These are phyloP conservation scores for Halcyon chelicuti DNA, from an alignment of 2,797 vertebrate genomes.

Conservation along the genomic window DNA sequence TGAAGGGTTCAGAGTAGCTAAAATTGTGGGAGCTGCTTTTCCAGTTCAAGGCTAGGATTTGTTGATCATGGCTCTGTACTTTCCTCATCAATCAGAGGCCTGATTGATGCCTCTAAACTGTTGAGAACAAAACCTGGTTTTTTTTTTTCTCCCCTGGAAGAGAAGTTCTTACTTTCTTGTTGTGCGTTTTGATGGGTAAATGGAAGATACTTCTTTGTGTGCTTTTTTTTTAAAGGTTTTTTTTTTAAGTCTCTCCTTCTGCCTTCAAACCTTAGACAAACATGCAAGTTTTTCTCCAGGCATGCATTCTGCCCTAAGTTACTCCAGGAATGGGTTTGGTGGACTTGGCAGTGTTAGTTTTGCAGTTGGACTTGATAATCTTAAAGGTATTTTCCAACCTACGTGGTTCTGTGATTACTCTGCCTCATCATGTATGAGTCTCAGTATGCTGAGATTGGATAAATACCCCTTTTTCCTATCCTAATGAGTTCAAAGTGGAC, in stretches of 20 bases:
- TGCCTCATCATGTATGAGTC: not conserved
- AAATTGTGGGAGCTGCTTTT: not conserved
- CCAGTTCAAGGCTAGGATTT: not conserved
- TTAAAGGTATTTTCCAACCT: not conserved
- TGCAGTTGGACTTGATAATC: not conserved
- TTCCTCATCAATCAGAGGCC: not conserved
- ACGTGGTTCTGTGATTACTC: not conserved
- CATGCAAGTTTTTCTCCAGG: not conserved
- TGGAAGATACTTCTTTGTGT: not conserved
- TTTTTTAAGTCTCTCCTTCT: not conserved
- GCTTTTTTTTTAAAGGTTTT: not conserved
- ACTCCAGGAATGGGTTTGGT: not conserved
- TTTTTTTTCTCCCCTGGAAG: not conserved
- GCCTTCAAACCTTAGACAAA: not conserved
- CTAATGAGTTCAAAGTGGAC: not conserved
- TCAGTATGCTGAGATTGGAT: not conserved
- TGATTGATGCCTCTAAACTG: not conserved
- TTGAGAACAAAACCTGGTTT: not conserved
- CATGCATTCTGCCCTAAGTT: not conserved
- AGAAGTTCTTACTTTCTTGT: not conserved
- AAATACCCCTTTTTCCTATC: not conserved
- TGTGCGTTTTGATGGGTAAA: not conserved
- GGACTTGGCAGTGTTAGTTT: not conserved
- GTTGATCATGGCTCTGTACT: not conserved
- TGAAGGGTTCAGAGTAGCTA: not conserved